A percentile compares a stretch with the other conserved stretches of the same genome.
These are phyloP conservation scores for Cyclophora punctaria DNA, from an alignment of 2,888 invertebrate genomes.

Conservation along the genomic window DNA sequence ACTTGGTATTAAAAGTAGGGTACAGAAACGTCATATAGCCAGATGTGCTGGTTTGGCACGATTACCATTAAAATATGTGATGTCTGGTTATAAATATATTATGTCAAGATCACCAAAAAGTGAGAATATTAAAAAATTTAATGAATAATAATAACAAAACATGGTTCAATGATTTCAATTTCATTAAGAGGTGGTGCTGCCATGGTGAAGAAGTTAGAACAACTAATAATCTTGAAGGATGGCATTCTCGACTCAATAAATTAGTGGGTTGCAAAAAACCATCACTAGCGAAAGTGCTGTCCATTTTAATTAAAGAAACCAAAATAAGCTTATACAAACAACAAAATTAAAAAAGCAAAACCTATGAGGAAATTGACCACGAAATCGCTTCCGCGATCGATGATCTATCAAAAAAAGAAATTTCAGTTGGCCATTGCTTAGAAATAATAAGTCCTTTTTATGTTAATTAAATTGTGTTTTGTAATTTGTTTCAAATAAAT, in stretches of 20 bases:
- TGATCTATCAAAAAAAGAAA: too few relatives aligned
- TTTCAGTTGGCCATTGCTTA: too few relatives aligned
- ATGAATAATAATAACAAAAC: slow-evolving; percentile 6
- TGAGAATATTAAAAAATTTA: slow-evolving; percentile 6
- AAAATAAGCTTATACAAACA: too few relatives aligned
- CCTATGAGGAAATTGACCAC: too few relatives aligned
- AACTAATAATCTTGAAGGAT: slow-evolving; percentile 8
- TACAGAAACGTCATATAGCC: slow-evolving; percentile 1
- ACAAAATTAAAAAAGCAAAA: too few relatives aligned
- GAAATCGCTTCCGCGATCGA: too few relatives aligned
- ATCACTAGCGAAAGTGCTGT: background rate
- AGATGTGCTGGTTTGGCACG: background rate
- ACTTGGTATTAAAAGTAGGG: slow-evolving; percentile 4
- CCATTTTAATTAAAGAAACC: too few relatives aligned
- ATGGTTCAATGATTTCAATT: slow-evolving; percentile 5
- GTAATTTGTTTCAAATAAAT: too few relatives aligned
- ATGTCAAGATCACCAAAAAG: slow-evolving; percentile 10
- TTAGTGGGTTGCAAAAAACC: slow-evolving; percentile 4
- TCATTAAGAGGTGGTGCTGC: slow-evolving; percentile 10
- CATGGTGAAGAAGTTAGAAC: slow-evolving; percentile 7
- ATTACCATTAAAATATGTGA: background rate
- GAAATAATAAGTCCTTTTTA: too few relatives aligned
- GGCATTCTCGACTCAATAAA: slow-evolving; percentile 3
- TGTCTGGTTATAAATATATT: slow-evolving; percentile 5
- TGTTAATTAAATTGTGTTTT: too few relatives aligned